Conservation (phyloP, 2,888 invertebrate species). For the Chymomyza caudatula region DNA sequence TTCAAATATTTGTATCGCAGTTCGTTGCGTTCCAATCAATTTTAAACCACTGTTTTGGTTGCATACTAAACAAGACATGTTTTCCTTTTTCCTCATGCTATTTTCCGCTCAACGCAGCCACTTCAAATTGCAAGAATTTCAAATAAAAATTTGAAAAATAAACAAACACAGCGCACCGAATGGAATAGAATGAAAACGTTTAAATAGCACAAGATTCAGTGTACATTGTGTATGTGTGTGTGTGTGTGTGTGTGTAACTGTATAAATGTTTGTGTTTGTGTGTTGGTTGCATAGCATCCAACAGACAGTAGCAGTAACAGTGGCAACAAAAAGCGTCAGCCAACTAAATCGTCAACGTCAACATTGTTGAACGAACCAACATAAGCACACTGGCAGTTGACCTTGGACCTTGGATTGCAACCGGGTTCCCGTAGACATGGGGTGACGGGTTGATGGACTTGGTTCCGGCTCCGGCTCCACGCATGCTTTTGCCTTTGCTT, state of each 20-base stretch:
- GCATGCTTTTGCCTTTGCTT: background rate
- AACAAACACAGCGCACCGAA: background rate
- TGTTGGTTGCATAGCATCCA: background rate
- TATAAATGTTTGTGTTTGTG: conserved; percentile 6
- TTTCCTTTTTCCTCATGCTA: conserved; percentile 14
- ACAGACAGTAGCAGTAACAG: background rate
- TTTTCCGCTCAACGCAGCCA: background rate
- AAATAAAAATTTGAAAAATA: background rate
- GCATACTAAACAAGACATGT: conserved; percentile 6
- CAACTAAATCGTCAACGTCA: conserved; percentile 66
- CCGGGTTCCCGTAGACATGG: background rate
- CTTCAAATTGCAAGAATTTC: conserved; percentile 11
- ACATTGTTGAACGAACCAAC: conserved; percentile 56
- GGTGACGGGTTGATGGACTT: background rate
- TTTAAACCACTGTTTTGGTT: conserved; percentile 17
- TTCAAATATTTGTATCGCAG: background rate
- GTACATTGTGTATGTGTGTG: conserved; percentile 16
- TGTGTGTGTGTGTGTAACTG: conserved; percentile 17
- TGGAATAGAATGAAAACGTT: conserved; percentile 39
- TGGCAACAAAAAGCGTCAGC: conserved; percentile 20
- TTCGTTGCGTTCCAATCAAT: background rate
- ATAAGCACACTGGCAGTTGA: conserved; percentile 40
- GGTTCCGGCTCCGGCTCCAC: conserved; percentile 9
- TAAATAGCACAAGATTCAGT: conserved; percentile 37
- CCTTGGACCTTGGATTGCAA: conserved; percentile 51